These are phyloP conservation scores for Muscidifurax raptorellus DNA, from an alignment of 1,140 invertebrate species.

Conservation along the genomic window DNA sequence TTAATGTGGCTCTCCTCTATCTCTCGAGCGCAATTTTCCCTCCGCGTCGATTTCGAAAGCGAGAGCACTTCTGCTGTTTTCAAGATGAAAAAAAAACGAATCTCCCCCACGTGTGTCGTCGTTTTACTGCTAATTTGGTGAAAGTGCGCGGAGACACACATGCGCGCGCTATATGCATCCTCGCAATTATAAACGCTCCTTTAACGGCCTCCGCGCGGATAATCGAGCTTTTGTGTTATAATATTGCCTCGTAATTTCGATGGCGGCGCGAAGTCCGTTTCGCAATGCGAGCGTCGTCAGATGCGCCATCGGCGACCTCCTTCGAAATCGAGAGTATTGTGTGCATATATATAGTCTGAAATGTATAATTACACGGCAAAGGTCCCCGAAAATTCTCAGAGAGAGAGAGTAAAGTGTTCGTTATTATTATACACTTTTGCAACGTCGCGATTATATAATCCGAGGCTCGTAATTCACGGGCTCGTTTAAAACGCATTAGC, in stretches of 20 bases:
- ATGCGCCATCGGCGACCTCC: too few relatives aligned
- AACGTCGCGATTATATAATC: neutral
- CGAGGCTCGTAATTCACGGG: neutral
- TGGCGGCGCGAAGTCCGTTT: too few relatives aligned
- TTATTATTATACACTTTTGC: neutral
- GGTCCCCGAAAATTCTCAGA: neutral
- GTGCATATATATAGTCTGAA: too few relatives aligned
- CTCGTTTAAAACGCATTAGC: neutral
- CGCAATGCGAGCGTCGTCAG: too few relatives aligned
- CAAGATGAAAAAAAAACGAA: conserved; percentile 10
- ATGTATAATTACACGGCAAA: neutral
- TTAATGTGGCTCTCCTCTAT: conserved; percentile 52
- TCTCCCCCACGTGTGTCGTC: conserved; percentile 14
- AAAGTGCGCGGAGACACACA: conserved; percentile 56
- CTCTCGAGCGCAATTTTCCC: conserved; percentile 2
- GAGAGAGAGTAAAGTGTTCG: too few relatives aligned
- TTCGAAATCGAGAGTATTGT: too few relatives aligned
- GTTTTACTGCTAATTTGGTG: conserved; percentile 68
- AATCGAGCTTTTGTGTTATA: too few relatives aligned
- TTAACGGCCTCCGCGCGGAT: too few relatives aligned
- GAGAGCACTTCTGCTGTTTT: conserved; percentile 60
- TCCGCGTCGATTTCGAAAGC: conserved; percentile 64
- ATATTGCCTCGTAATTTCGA: too few relatives aligned
- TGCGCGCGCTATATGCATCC: neutral
- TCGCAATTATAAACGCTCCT: neutral